phyloP scores from a whole-genome alignment of 2,113 vertebrate genomes.

The Hemibagrus wyckioides region DNA sequence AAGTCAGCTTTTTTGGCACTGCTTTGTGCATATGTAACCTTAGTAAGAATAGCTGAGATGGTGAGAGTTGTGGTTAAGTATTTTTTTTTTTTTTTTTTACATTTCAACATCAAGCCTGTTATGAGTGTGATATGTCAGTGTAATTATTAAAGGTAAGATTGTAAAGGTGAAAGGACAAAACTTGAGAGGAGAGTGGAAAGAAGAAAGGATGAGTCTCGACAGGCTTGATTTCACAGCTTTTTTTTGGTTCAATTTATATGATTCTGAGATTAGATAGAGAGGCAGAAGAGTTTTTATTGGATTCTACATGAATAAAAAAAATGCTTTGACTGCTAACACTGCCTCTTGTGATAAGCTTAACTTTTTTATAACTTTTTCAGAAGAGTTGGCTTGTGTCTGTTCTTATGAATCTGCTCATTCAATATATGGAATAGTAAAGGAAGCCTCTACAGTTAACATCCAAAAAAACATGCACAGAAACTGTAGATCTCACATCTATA shows the following conservation, averaged over 20 bases:
- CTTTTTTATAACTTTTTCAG: slow-evolving; percentile 32
- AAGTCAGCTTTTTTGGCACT: neutral
- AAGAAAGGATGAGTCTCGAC: slow-evolving; percentile 21
- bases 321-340: neutral
- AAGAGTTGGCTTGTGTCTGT: neutral
- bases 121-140: neutral
- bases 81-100: neutral
- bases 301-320: neutral
- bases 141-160: slow-evolving; percentile 53
- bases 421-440: slow-evolving; percentile 2
- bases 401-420: slow-evolving; percentile 22
- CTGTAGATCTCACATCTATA: slow-evolving; percentile 7
- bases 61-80: neutral
- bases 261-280: neutral
- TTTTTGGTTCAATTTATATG: neutral
- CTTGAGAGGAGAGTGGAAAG: slow-evolving; percentile 30
- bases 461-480: slow-evolving; percentile 15
- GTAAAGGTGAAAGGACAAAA: slow-evolving; percentile 59
- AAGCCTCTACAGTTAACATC: neutral
- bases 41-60: neutral
- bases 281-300: neutral
- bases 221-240: slow-evolving; percentile 22
- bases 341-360: neutral
- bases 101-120: neutral
- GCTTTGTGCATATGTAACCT: neutral